Percentiles rank a stretch among this genome's conserved stretches.
These are phyloP conservation scores for Aphelinus atriplicis DNA, from an alignment of 1,140 invertebrate species.

Conservation along the genomic window DNA sequence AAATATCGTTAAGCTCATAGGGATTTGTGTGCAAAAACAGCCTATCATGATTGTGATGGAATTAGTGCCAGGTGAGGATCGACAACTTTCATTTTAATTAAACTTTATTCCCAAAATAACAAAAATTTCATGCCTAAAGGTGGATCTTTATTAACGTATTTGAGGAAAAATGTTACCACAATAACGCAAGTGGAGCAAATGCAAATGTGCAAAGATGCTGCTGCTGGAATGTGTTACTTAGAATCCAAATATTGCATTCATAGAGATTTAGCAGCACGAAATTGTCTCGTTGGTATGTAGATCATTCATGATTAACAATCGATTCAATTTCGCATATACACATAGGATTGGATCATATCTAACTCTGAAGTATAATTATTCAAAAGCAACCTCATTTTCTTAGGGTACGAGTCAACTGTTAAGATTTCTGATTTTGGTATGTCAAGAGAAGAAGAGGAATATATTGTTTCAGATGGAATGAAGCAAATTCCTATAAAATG, in stretches of 20 bases:
- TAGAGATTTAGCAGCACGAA: slow-evolving; percentile 92
- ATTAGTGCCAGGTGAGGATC: slow-evolving; percentile 82
- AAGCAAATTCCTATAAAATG: slow-evolving; percentile 99
- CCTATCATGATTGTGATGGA: slow-evolving; percentile 99
- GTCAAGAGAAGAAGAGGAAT: slow-evolving; percentile 97
- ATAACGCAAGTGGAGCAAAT: slow-evolving; percentile 80
- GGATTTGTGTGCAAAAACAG: slow-evolving; percentile 97
- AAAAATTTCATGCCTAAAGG: slow-evolving; percentile 71
- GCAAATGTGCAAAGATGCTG: slow-evolving; percentile 93
- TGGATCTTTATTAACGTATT: slow-evolving; percentile 88
- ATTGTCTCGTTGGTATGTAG: slow-evolving; percentile 86
- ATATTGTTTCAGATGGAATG: slow-evolving; percentile 96
- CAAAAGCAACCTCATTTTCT: slow-evolving; percentile 34
- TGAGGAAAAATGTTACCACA: slow-evolving; percentile 79
- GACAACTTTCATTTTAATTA: slow-evolving; percentile 20
- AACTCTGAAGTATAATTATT: no score
- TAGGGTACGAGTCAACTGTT: slow-evolving; percentile 82
- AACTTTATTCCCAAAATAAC: background rate
- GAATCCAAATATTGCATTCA: slow-evolving; percentile 97
- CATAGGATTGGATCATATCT: no score
- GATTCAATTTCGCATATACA: no score
- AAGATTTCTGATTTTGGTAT: slow-evolving; percentile 99
- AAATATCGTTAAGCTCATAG: slow-evolving; percentile 96
- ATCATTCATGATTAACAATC: background rate
- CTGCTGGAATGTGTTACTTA: slow-evolving; percentile 94